These are phyloP conservation scores for Cancer borealis DNA, from an alignment of 2,888 invertebrate genomes.

Conservation along the genomic window DNA sequence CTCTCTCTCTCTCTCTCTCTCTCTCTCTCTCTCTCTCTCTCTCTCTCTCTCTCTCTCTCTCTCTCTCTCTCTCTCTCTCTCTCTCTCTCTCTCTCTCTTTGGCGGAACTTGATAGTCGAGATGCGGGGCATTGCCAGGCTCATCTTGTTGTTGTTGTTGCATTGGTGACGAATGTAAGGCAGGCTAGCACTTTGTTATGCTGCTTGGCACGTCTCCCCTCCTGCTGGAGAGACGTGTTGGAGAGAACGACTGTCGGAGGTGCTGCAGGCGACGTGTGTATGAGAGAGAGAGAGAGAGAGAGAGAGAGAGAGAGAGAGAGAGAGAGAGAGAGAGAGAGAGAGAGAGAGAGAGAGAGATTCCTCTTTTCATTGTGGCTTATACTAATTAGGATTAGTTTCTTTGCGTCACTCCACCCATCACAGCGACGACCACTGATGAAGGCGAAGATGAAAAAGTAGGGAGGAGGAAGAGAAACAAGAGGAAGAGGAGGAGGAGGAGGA, in stretches of 20 bases:
- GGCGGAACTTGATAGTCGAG: background rate
- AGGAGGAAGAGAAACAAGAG: background rate
- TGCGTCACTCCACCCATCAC: background rate
- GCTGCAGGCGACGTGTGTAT: background rate
- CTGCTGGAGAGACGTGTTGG: too few species aligned
- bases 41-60: background rate
- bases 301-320: constrained; percentile 20
- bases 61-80: background rate
- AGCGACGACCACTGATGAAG: background rate
- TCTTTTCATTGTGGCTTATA: background rate
- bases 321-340: constrained; percentile 7
- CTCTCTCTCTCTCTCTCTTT: background rate
- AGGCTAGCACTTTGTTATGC: too few species aligned
- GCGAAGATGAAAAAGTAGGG: background rate
- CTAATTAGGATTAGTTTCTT: background rate
- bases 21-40: background rate
- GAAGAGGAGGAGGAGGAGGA: background rate
- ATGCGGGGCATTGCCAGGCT: background rate
- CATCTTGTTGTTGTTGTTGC: background rate
- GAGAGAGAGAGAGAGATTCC: background rate
- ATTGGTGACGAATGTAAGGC: too few species aligned
- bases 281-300: constrained; percentile 20
- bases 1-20: background rate
- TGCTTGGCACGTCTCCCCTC: too few species aligned
- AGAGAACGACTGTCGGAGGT: too few species aligned